Conservation (phyloP, 2,888 invertebrate genomes). For the Epinotia ramella region DNA sequence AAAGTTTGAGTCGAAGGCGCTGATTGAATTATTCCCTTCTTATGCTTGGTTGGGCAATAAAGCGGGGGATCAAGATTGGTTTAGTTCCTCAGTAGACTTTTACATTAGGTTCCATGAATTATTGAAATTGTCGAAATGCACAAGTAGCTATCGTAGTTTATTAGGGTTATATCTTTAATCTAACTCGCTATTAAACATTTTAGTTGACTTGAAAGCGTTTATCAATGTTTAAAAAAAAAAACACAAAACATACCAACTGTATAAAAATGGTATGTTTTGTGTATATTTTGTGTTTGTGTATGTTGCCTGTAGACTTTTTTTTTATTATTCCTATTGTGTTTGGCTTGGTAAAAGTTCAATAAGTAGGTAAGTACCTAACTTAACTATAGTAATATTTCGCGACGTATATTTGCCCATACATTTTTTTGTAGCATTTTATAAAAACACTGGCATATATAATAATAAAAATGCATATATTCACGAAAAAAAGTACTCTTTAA, state of each 20-base stretch:
- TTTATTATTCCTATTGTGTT: too few relatives aligned
- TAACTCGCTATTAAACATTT: neutral
- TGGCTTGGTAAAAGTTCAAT: too few relatives aligned
- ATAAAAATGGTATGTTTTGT: too few relatives aligned
- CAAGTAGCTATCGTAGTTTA: conserved; percentile 11
- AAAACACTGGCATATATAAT: too few relatives aligned
- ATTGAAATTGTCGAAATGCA: conserved; percentile 19
- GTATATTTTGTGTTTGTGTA: too few relatives aligned
- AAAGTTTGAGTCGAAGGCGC: conserved; percentile 62
- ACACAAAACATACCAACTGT: neutral
- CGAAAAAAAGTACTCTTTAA: too few relatives aligned
- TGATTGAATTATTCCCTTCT: conserved; percentile 64
- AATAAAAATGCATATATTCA: too few relatives aligned
- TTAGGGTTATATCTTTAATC: neutral
- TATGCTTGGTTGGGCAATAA: conserved; percentile 44
- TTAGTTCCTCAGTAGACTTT: conserved; percentile 36
- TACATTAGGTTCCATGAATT: conserved; percentile 38
- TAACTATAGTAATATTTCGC: too few relatives aligned
- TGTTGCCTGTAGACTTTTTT: too few relatives aligned
- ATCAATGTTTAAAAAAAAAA: neutral
- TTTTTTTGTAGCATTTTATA: too few relatives aligned
- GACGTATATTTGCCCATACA: too few relatives aligned
- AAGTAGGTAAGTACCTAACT: too few relatives aligned
- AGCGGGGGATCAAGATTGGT: conserved; percentile 40
- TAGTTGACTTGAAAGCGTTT: neutral